Base-by-base conservation (phyloP, 1,140 invertebrate genomes). In the Cydia fagiglandana region DNA sequence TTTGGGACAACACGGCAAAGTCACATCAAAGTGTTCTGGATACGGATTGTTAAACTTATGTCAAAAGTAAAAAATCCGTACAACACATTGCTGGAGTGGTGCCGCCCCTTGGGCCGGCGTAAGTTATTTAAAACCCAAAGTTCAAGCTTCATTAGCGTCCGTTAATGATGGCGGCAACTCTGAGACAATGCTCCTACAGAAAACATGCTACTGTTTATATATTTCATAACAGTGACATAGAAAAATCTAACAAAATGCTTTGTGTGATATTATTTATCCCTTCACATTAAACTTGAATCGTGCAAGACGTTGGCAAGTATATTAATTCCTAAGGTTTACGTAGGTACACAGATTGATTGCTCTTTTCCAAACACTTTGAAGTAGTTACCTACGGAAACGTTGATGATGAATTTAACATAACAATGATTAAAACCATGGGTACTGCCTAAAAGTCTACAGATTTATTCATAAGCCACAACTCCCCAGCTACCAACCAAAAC, bases 81-180 rank as follows among this genome's bases (percentile, higher is more conserved):
- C 78, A 81, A 73, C 77, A 80, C 80, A 83, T 82, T 79, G 73
- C 75, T 61, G 78, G 64, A 73, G 68, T 73, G 56, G 79, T 77
- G 76, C 84, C 87, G 89, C 90, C 89, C 88, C 88, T 83, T 74
- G 81, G 85, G 82, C 79, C 83, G 86, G 75, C 80, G 80, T 78
- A 84, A 84, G 88, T 88, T 93, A 93, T 91, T 92, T 93, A 93
- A 91, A 92, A 90, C 87, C 82, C 83, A 86, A 88, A 89, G 86
- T 80, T 89, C 86, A 93, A 88, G 93, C 86, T 91, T 93, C 93
- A 93, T 93, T 93, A 93, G 91, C 89, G 75, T 84, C 85, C 89
- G 83, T 91, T 93, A 93, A 93, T 93, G 91, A 93, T 85, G 89
- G 85, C 90, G 87, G 87, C 85, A 80, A 78, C 83, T 88, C 85